Evolutionary conservation across 1,140 invertebrate species (phyloP).

Genomic region (Aporrectodea caliginosa): DNA sequence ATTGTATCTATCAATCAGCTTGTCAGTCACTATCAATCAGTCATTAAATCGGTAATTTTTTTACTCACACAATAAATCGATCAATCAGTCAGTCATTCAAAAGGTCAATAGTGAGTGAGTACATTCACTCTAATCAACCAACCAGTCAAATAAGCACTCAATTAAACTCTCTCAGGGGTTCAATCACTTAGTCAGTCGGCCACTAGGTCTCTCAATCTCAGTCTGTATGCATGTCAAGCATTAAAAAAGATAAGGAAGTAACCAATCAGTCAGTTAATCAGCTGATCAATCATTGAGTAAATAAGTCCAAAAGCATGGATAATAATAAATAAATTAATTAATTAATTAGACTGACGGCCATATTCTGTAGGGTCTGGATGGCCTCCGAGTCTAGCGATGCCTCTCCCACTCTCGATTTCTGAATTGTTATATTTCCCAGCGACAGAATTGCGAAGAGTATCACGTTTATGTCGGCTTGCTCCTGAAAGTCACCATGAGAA

Average conservation of each 20-base stretch:
- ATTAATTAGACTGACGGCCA: background rate
- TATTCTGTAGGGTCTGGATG: slow-evolving; percentile 30
- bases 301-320: background rate
- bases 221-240: background rate
- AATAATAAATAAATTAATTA: background rate
- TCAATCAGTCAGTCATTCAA: too few species aligned
- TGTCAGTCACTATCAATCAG: too few species aligned
- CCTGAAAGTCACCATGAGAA: background rate
- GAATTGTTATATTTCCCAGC: background rate
- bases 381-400: background rate
- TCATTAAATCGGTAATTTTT: too few species aligned
- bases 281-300: too few species aligned
- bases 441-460: background rate
- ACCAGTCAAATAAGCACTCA: too few species aligned
- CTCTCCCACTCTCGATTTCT: background rate
- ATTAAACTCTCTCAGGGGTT: too few species aligned
- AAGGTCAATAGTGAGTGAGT: too few species aligned
- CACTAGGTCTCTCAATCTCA: background rate
- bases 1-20: too few species aligned
- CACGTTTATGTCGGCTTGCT: background rate
- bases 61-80: too few species aligned
- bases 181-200: too few species aligned
- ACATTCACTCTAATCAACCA: too few species aligned
- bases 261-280: too few species aligned
- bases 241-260: background rate